Conservation (phyloP, 2,797 vertebrate genomes). For the Scleropages formosus region DNA sequence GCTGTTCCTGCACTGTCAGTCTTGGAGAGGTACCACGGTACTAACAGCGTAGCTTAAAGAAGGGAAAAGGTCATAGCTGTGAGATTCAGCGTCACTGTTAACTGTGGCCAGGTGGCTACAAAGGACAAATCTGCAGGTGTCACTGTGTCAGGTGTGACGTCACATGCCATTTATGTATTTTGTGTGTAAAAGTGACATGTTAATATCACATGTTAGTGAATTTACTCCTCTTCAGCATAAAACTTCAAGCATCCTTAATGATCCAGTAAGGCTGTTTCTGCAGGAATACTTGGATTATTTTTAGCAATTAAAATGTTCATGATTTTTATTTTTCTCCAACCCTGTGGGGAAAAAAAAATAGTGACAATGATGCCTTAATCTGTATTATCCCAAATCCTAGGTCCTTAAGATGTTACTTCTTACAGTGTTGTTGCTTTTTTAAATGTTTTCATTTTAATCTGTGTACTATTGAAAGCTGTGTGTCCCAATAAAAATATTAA, state of each 20-base stretch:
- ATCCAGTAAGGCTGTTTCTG: constrained; percentile 48
- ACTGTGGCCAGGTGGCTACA: background rate
- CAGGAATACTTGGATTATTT: constrained; percentile 55
- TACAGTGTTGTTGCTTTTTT: constrained; percentile 38
- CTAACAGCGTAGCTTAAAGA: no score
- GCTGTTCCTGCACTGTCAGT: constrained; percentile 6
- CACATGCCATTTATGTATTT: background rate
- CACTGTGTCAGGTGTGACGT: no score
- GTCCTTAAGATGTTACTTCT: constrained; percentile 27
- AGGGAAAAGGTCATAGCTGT: background rate
- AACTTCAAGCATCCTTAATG: constrained; percentile 43
- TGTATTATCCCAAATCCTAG: constrained; percentile 10
- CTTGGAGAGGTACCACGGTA: background rate
- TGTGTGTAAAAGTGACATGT: constrained; percentile 39
- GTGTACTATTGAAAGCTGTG: constrained; percentile 43
- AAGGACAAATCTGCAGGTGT: background rate
- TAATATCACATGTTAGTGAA: constrained; percentile 11
- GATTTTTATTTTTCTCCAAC: constrained; percentile 52
- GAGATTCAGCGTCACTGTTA: background rate
- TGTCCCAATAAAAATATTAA: constrained; percentile 23
- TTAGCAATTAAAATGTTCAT: constrained; percentile 31
- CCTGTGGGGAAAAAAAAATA: constrained; percentile 45
- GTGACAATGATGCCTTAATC: constrained; percentile 43
- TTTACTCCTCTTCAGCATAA: constrained; percentile 21
- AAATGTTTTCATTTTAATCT: constrained; percentile 47